These are phyloP conservation scores for Latrodectus elegans DNA, from an alignment of 2,888 invertebrate species.

Conservation along the genomic window DNA sequence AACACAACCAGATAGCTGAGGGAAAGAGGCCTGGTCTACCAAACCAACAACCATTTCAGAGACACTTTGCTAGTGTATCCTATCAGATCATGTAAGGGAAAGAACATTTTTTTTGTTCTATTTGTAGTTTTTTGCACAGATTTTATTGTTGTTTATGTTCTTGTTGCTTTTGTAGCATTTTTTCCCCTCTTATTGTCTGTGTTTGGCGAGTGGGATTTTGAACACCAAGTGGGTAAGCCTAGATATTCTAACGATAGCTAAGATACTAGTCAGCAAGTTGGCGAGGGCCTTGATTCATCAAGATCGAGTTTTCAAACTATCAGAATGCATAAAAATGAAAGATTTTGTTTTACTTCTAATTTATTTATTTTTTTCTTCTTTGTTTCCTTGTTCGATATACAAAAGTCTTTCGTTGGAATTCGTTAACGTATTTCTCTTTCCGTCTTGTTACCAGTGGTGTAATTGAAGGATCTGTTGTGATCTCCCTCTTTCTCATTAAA, in stretches of 20 bases:
- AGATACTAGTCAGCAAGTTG: not conserved
- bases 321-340: slow-evolving; percentile 1
- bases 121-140: not conserved
- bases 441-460: not conserved
- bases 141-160: slow-evolving; percentile 2
- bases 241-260: not conserved
- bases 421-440: not conserved
- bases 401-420: not conserved
- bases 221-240: not conserved
- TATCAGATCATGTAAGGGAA: slow-evolving; percentile 22
- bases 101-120: not conserved
- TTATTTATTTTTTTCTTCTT: not conserved
- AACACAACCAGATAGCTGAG: not conserved
- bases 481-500: slow-evolving; percentile 24
- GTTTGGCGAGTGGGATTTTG: not conserved
- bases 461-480: slow-evolving; percentile 20
- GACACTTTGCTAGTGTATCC: not conserved
- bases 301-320: not conserved
- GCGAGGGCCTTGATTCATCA: not conserved
- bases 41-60: slow-evolving; percentile 17
- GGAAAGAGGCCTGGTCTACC: slow-evolving; percentile 30
- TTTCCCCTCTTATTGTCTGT: slow-evolving; percentile 1
- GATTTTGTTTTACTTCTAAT: not conserved
- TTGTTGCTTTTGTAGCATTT: slow-evolving; percentile 33
- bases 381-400: not conserved